Base-by-base conservation (phyloP, 1,140 invertebrate species). In the Drosophila truncata region DNA sequence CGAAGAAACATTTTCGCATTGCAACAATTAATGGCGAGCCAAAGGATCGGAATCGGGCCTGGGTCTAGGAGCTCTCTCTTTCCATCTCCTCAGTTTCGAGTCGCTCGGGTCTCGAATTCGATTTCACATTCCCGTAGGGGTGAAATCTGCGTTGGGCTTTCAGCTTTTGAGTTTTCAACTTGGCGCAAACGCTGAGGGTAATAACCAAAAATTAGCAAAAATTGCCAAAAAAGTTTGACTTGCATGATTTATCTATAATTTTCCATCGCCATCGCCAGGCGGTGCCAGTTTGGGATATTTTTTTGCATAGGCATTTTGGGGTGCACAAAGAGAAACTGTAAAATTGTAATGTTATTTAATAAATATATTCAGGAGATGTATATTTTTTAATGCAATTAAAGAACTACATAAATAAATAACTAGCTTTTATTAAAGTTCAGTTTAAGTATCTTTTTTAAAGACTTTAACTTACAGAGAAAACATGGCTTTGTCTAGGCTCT, bases 161-260 rank as follows among this genome's bases (percentile, higher is more conserved):
- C 46, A 25, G 46, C 29, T 52, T 69, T 73, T 44, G 9, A 63
- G 61, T 37, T 50, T 50, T 63, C 55, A 27, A 31, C 33, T 72
- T 60, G 70, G 74, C 63, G 50, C 42, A 85, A 85, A 78, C 85
- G 72, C 85, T 90, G 82, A 90, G 75, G 85, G 85, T 90, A 90
- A 90, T 90, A 90, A 90, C 86, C 82, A 90, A 90, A 90, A 90
- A 90, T 90, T 90, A 90, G 86, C 85, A 90, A 79, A 90, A 90
- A 90, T 90, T 90, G 85, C 85, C 78, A 82, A 72, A 82, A 71
- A 85, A 90, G 85, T 90, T 90, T 90, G 85, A 90, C 85, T 90
- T 90, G 85, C 85, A 90, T 90, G 85, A 90, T 90, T 90, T 90
- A 90, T 90, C 85, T 90, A 90, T 90, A 90, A 90, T 90, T 90